A percentile compares a stretch with the other conserved stretches of the same genome.
Evolutionary conservation across 2,797 vertebrate species (phyloP).

Genomic region (Clarias fuscus): DNA sequence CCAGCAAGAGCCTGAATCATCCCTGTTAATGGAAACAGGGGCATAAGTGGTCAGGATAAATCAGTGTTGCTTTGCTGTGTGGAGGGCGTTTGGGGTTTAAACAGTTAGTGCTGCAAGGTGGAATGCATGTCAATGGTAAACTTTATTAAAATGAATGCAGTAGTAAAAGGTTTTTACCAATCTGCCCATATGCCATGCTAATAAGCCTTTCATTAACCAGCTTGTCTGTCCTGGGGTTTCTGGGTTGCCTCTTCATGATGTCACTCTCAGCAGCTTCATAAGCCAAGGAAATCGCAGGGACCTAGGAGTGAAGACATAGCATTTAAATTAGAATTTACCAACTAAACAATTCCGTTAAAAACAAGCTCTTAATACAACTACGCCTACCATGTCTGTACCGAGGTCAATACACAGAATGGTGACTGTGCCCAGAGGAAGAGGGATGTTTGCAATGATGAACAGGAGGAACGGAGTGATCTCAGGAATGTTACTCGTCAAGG

Average conservation of each 20-base stretch:
- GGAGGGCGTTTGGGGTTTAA: no score
- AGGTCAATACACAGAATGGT: conserved; percentile 97
- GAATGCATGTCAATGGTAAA: neutral
- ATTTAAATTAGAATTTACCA: neutral
- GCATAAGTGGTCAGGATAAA: neutral
- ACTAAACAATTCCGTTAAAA: neutral
- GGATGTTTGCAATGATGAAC: conserved; percentile 94
- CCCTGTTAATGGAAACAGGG: conserved; percentile 62
- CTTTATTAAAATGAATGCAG: neutral
- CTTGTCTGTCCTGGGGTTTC: conserved; percentile 94
- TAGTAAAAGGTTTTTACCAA: conserved; percentile 75
- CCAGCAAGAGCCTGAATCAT: conserved; percentile 90
- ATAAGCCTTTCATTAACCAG: conserved; percentile 94
- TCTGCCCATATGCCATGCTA: conserved; percentile 96
- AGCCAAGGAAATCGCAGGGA: conserved; percentile 95
- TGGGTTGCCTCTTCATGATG: conserved; percentile 98
- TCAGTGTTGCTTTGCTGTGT: neutral
- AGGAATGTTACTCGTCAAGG: conserved; percentile 95
- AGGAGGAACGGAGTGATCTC: conserved; percentile 95
- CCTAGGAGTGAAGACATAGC: conserved; percentile 64
- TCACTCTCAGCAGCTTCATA: conserved; percentile 97
- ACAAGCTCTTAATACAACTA: neutral
- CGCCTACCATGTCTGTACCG: conserved; percentile 93
- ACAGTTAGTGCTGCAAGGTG: no score
- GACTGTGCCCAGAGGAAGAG: conserved; percentile 92